Percentiles rank a stretch among this genome's conserved stretches.
These are phyloP conservation scores for Labia minor DNA, from an alignment of 2,888 invertebrate species.

Conservation along the genomic window DNA sequence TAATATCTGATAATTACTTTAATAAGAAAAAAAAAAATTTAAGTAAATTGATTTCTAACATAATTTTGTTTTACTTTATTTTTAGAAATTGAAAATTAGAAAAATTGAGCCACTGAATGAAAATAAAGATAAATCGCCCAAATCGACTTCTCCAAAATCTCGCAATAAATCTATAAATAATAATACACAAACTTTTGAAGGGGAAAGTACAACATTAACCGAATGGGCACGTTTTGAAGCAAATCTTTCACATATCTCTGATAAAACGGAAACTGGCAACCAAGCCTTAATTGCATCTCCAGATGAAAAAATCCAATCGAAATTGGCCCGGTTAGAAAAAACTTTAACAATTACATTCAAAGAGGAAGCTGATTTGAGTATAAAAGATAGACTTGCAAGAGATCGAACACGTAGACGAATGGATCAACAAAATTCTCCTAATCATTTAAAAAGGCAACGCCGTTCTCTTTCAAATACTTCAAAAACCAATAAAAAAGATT, in stretches of 20 bases:
- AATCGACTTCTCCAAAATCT: neutral
- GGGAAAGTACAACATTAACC: constrained; percentile 18
- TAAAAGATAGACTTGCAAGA: neutral
- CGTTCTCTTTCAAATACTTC: neutral
- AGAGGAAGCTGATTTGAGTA: neutral
- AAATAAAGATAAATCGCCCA: neutral
- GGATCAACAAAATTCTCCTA: neutral
- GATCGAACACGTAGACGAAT: neutral
- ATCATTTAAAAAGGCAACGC: neutral
- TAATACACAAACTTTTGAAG: neutral
- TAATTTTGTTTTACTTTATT: neutral
- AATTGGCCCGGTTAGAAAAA: neutral
- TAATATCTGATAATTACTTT: neutral
- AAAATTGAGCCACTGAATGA: neutral
- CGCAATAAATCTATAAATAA: neutral
- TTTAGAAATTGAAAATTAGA: neutral
- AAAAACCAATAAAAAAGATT: neutral
- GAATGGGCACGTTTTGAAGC: constrained; percentile 19
- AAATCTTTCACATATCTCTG: constrained; percentile 1
- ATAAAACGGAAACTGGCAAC: neutral
- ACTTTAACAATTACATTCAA: constrained; percentile 20
- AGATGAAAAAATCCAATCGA: neutral
- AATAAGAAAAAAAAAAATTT: no score
- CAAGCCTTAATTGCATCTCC: neutral
- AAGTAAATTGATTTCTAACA: neutral